These are phyloP conservation scores for Euplagia quadripunctaria DNA, from an alignment of 2,888 invertebrate species.

Conservation along the genomic window DNA sequence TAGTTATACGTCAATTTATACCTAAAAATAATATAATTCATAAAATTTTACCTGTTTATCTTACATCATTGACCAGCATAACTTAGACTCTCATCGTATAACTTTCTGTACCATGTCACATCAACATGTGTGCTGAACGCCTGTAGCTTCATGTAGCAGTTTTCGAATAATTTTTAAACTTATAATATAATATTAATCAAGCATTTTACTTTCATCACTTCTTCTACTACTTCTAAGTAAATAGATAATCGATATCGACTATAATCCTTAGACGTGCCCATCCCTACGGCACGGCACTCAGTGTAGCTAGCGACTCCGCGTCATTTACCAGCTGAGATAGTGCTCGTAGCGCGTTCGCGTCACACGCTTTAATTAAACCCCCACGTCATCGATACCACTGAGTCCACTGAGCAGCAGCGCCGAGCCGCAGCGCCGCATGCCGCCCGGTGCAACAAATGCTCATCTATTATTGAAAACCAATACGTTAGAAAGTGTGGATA, in stretches of 20 bases:
- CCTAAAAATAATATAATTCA: no score
- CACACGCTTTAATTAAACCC: slow-evolving; percentile 54
- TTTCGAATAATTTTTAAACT: no score
- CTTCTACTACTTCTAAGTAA: no score
- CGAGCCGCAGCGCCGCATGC: slow-evolving; percentile 7
- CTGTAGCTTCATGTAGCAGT: no score
- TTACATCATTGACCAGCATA: no score
- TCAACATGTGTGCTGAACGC: no score
- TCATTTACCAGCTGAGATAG: slow-evolving; percentile 51
- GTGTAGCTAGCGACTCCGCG: slow-evolving; percentile 34
- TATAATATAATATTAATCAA: no score
- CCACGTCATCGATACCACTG: slow-evolving; percentile 17
- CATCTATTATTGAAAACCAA: slow-evolving; percentile 54
- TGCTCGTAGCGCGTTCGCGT: slow-evolving; percentile 44
- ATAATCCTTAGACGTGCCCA: neutral
- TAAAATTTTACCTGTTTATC: no score
- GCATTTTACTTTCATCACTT: no score
- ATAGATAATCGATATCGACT: slow-evolving; percentile 5
- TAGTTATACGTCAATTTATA: no score
- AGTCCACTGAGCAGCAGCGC: slow-evolving; percentile 26
- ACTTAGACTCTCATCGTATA: no score
- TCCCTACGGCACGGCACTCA: slow-evolving; percentile 11
- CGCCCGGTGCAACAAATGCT: slow-evolving; percentile 35
- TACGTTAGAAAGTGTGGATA: slow-evolving; percentile 27
- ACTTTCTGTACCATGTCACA: no score